Evolutionary conservation across 1,140 invertebrate genomes (phyloP).

Genomic region (Apis cerana): DNA sequence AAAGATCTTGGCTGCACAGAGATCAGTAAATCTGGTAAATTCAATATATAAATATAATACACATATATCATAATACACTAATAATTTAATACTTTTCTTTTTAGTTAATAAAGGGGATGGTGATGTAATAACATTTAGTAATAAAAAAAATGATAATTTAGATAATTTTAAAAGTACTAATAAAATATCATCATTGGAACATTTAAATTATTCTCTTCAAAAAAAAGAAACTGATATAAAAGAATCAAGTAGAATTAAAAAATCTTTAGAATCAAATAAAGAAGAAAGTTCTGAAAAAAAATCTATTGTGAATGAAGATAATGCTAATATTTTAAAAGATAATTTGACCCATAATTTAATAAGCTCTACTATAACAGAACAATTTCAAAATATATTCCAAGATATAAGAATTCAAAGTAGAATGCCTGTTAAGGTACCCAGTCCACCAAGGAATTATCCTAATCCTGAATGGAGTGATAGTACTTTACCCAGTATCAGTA

Average conservation of each 20-base stretch:
- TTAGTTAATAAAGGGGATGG: slow-evolving; percentile 18
- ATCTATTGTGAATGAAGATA: neutral
- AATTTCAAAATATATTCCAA: slow-evolving; percentile 63
- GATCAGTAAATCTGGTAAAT: slow-evolving; percentile 32
- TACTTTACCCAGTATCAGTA: slow-evolving; percentile 65
- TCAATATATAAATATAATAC: neutral
- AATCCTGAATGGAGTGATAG: slow-evolving; percentile 70
- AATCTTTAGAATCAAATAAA: slow-evolving; percentile 5
- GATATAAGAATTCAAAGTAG: slow-evolving; percentile 61
- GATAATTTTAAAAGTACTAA: slow-evolving; percentile 2
- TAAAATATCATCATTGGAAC: slow-evolving; percentile 14
- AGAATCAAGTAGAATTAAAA: slow-evolving; percentile 13
- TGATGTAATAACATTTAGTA: neutral
- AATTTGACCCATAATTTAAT: slow-evolving; percentile 38
- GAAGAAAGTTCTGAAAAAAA: slow-evolving; percentile 22
- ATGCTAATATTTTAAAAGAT: slow-evolving; percentile 11
- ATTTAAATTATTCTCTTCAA: slow-evolving; percentile 6
- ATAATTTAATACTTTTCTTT: slow-evolving; percentile 2
- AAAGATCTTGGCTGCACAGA: slow-evolving; percentile 45
- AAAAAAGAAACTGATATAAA: slow-evolving; percentile 29
- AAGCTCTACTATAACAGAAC: slow-evolving; percentile 51
- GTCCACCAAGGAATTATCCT: slow-evolving; percentile 66
- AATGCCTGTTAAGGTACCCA: slow-evolving; percentile 64
- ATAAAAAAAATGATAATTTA: slow-evolving; percentile 10
- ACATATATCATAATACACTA: neutral